Base-by-base conservation (phyloP, 2,888 invertebrate species). In the Dynastes hyllus region DNA sequence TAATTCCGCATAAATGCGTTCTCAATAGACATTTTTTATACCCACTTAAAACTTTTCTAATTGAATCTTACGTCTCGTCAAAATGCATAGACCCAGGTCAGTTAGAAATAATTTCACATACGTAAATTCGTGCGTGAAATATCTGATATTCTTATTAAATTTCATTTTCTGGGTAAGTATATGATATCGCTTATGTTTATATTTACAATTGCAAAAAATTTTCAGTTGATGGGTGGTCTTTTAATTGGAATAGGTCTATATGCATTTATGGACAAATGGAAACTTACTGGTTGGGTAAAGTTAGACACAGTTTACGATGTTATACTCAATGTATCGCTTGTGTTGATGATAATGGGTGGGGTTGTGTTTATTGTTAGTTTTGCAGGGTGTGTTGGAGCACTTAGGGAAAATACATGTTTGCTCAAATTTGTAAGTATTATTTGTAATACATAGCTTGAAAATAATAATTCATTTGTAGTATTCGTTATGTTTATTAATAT, bases 281-380 rank as follows among this genome's bases (percentile, higher is more conserved):
- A 96, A 86, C 93, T 96, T 4, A 95, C 94, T 29, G 97, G 96
- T 82, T 93, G 95, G 84, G 93, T 97, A 53, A 94, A 95, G 90
- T 89, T 95, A 83, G 95, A 96, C 85, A 96, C 95, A 73, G 92
- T 98, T 11, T 97, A 97, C 86, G 97, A 98, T 89, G 93, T 97
- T 55, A 93, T 96, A 82, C 90, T 98, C 77, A 97, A 98, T 89
- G 94, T 98, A 84, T 97, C 97, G 32, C 91, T 98, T 79, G 93
- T 98, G 77, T 94, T 98, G 89, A 94, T 97, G n/a, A 92, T 97
- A 79, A 93, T 96, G 79, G 97, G 98, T 2, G 94, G 94, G 50
- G 94, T 97, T 6, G 94, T 98, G n/a, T 98, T 98, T 89, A 92
- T 96, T 73, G 96, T 98, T 76, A 97, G 97, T 88, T 98, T 97